These are phyloP conservation scores for Poeciliopsis paucimaculata DNA, from an alignment of 2,797 vertebrate species.

Conservation along the genomic window DNA sequence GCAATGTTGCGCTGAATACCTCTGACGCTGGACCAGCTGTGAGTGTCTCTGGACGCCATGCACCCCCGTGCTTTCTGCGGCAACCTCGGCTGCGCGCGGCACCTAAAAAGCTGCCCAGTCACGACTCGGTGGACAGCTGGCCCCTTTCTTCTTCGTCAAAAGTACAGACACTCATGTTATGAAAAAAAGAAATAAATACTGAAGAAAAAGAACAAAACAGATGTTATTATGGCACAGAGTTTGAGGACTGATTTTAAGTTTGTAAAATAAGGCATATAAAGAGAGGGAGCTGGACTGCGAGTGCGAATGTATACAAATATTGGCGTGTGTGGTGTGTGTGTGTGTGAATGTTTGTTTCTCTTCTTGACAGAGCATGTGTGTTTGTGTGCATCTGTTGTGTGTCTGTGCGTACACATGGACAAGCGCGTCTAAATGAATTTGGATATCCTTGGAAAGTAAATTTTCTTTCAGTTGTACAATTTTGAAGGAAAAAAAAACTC, in stretches of 20 bases:
- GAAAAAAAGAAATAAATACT: slow-evolving; percentile 14
- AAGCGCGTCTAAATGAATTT: slow-evolving; percentile 1
- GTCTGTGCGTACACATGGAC: neutral
- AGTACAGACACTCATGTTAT: slow-evolving; percentile 52
- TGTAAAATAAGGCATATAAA: slow-evolving; percentile 7
- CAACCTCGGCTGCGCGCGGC: slow-evolving; percentile 18
- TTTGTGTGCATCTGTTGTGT: slow-evolving; percentile 37
- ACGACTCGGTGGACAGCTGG: slow-evolving; percentile 27
- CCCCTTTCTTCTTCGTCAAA: slow-evolving; percentile 34
- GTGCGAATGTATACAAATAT: slow-evolving; percentile 16
- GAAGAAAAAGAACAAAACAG: slow-evolving; percentile 3
- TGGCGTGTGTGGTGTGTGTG: slow-evolving; percentile 7
- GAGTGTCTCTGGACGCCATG: slow-evolving; percentile 32
- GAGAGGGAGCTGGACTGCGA: slow-evolving; percentile 23
- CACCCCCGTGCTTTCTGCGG: slow-evolving; percentile 10
- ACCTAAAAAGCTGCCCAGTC: slow-evolving; percentile 1
- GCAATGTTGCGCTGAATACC: slow-evolving; percentile 41
- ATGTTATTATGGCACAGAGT: slow-evolving; percentile 42
- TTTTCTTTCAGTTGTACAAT: neutral
- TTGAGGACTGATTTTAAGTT: slow-evolving; percentile 12
- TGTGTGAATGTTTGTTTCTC: slow-evolving; percentile 12
- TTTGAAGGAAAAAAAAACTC: neutral
- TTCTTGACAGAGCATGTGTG: slow-evolving; percentile 12
- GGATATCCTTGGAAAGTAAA: neutral
- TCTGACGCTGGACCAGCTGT: slow-evolving; percentile 55